phyloP scores from a whole-genome alignment of 1,140 invertebrate species.

The Carposina sasakii region DNA sequence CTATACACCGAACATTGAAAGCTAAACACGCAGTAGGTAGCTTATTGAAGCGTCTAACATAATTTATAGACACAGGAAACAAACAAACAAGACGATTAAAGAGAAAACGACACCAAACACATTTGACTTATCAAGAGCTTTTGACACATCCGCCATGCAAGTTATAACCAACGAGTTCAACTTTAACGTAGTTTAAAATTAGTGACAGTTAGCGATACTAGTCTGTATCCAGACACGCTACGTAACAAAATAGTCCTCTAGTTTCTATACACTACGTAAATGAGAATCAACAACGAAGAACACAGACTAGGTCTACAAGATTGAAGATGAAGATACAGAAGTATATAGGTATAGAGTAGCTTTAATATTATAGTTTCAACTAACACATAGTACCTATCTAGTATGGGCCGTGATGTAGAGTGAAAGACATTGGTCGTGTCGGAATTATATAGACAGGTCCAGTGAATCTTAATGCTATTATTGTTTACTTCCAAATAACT shows the following conservation, averaged over 20 bases:
- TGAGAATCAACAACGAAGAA: constrained; percentile 64
- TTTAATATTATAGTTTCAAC: constrained; percentile 23
- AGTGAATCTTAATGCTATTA: constrained; percentile 55
- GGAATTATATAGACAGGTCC: constrained; percentile 43
- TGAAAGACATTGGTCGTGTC: constrained; percentile 50
- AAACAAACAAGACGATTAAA: constrained; percentile 35
- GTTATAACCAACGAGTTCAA: constrained; percentile 38
- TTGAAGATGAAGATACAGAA: constrained; percentile 40
- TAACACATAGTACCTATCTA: constrained; percentile 18
- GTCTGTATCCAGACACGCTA: constrained; percentile 52
- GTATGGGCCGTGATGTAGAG: constrained; percentile 17
- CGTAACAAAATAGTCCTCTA: constrained; percentile 65
- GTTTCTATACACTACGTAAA: constrained; percentile 44
- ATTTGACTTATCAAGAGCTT: constrained; percentile 51
- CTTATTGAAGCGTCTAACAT: constrained; percentile 43
- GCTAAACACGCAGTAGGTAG: constrained; percentile 44
- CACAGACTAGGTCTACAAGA: constrained; percentile 47
- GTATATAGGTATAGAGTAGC: constrained; percentile 26
- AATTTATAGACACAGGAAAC: constrained; percentile 25
- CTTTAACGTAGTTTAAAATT: constrained; percentile 44
- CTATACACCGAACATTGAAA: constrained; percentile 63
- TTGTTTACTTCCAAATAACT: constrained; percentile 61
- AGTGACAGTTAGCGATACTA: constrained; percentile 60
- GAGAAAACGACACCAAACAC: constrained; percentile 60
- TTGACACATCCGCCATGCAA: constrained; percentile 25